phyloP scores from a whole-genome alignment of 2,113 vertebrate genomes.

The Charina bottae region DNA sequence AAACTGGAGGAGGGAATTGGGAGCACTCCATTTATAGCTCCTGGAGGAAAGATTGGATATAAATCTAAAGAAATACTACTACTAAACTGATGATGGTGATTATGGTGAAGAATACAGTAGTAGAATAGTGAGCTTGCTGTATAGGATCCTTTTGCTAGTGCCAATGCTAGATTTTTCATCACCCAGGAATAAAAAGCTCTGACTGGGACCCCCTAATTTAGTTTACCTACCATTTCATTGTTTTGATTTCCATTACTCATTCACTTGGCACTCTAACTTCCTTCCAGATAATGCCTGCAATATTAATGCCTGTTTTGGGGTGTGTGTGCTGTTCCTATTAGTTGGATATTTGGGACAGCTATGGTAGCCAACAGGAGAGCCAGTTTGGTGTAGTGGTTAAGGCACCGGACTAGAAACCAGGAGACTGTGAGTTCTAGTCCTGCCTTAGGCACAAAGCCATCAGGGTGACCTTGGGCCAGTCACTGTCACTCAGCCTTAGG shows the following conservation, averaged over 20 bases:
- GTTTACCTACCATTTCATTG: not conserved
- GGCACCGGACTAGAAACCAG: too few species aligned
- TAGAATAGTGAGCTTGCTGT: not conserved
- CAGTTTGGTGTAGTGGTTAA: too few species aligned
- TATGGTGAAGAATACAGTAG: not conserved
- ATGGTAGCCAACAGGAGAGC: too few species aligned
- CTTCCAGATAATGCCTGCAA: not conserved
- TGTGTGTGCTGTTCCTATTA: not conserved
- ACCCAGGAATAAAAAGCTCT: not conserved
- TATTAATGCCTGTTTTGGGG: too few species aligned
- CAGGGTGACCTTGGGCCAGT: too few species aligned
- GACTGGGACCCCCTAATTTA: not conserved
- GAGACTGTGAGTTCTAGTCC: too few species aligned
- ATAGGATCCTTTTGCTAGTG: not conserved
- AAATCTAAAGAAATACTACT: not conserved
- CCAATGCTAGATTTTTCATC: not conserved
- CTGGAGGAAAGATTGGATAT: not conserved
- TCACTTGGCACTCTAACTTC: not conserved
- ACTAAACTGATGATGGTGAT: not conserved
- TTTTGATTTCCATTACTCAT: not conserved
- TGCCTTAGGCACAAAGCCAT: too few species aligned
- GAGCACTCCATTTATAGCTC: not conserved
- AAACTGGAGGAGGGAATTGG: not conserved
- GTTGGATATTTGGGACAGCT: not conserved
- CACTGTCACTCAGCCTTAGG: too few species aligned